Conservation (phyloP, 2,113 vertebrate species). For the Gymnarchus niloticus region DNA sequence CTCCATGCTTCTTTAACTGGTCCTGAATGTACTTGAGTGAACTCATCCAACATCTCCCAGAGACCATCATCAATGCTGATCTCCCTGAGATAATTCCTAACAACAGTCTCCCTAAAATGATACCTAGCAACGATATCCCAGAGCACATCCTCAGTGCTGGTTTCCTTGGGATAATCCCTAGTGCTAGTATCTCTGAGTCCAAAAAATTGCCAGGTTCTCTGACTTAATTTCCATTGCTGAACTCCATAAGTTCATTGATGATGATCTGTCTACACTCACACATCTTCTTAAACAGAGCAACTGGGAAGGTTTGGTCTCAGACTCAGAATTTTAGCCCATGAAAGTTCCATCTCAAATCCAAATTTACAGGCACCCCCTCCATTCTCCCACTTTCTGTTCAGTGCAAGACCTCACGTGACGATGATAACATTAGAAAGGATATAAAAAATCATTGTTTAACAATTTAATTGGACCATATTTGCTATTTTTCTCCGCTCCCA, state of each 20-base stretch:
- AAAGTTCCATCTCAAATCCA: not conserved
- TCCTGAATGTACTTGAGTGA: not conserved
- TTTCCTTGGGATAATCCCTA: not conserved
- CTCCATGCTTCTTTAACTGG: not conserved
- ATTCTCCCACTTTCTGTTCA: not conserved
- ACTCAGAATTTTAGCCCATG: not conserved
- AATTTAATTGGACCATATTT: conserved; percentile 10
- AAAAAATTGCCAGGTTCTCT: not conserved
- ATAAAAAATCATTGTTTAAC: not conserved
- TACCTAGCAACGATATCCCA: not conserved
- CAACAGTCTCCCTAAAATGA: not conserved
- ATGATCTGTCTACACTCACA: not conserved
- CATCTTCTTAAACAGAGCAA: not conserved
- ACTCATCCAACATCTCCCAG: not conserved
- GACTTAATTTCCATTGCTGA: not conserved
- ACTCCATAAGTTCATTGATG: not conserved
- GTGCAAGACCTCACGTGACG: conserved; percentile 20
- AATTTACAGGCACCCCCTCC: not conserved
- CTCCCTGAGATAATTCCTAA: not conserved
- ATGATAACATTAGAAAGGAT: conserved; percentile 13
- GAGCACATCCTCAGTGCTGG: not conserved
- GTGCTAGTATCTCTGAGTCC: not conserved
- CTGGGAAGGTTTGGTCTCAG: not conserved
- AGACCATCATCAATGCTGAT: not conserved
- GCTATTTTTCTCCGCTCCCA: not conserved